These are phyloP conservation scores for Muntiacus muntjak DNA, from an alignment of 2,113 vertebrate genomes.

Conservation along the genomic window DNA sequence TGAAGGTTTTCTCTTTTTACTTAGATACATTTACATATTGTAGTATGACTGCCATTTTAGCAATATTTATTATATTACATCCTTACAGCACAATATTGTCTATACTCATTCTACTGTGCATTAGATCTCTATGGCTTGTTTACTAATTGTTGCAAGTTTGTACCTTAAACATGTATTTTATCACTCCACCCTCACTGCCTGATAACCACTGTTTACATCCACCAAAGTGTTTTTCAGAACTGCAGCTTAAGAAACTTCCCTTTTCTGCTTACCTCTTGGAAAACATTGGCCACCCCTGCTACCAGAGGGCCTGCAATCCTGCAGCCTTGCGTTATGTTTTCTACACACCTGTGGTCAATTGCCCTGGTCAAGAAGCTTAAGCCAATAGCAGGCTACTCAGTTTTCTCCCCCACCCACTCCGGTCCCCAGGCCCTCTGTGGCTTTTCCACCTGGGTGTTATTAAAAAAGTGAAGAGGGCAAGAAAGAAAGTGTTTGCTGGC, in stretches of 20 bases:
- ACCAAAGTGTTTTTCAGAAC: background rate
- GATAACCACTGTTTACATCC: background rate
- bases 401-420: background rate
- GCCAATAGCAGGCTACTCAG: background rate
- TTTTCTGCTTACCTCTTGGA: background rate
- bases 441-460: conserved; percentile 26
- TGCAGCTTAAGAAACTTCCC: background rate
- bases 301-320: background rate
- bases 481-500: conserved; percentile 11
- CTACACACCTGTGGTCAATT: background rate
- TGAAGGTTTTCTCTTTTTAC: background rate
- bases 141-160: background rate
- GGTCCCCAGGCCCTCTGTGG: background rate
- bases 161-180: background rate
- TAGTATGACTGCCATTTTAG: background rate
- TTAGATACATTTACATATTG: background rate
- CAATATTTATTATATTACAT: background rate
- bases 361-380: background rate
- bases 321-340: background rate
- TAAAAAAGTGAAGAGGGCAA: conserved; percentile 30
- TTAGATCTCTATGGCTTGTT: background rate
- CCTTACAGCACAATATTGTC: background rate
- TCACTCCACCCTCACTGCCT: background rate
- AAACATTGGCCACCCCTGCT: background rate
- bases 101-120: background rate